phyloP scores from a whole-genome alignment of 2,888 invertebrate species.

The Amblyjoppa proteus region DNA sequence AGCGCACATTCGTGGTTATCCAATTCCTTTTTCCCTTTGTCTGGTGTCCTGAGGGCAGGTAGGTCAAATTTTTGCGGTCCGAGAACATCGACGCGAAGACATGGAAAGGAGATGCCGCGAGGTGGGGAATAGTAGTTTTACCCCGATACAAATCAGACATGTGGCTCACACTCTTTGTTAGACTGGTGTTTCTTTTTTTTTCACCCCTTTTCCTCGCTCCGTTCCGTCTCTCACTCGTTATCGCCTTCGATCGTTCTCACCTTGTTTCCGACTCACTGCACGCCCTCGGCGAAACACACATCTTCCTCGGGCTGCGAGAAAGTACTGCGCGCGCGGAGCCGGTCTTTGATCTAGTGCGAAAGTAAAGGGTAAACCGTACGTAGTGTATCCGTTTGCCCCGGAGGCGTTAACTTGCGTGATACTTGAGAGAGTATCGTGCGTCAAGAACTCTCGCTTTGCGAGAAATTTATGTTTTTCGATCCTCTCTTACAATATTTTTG shows the following conservation, averaged over 20 bases:
- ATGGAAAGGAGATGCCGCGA: conserved; percentile 16
- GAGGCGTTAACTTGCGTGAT: conserved; percentile 37
- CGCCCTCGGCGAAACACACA: conserved; percentile 70
- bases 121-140: conserved; percentile 34
- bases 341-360: conserved; percentile 74
- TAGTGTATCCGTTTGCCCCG: conserved; percentile 22
- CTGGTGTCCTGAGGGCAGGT: background rate
- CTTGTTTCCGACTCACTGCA: conserved; percentile 45
- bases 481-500: background rate
- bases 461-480: conserved; percentile 75
- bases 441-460: conserved; percentile 58
- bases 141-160: conserved; percentile 69
- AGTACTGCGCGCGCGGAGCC: conserved; percentile 37
- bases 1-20: background rate
- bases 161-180: conserved; percentile 75
- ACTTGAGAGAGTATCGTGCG: conserved; percentile 3
- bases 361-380: conserved; percentile 60
- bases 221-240: conserved; percentile 53
- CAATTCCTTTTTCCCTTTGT: background rate
- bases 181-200: conserved; percentile 42
- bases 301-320: conserved; percentile 13
- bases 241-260: conserved; percentile 59
- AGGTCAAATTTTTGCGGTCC: background rate
- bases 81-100: background rate
- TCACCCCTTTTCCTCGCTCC: conserved; percentile 33